phyloP scores from a whole-genome alignment of 1,140 invertebrate genomes.

The Cataglyphis hispanica region DNA sequence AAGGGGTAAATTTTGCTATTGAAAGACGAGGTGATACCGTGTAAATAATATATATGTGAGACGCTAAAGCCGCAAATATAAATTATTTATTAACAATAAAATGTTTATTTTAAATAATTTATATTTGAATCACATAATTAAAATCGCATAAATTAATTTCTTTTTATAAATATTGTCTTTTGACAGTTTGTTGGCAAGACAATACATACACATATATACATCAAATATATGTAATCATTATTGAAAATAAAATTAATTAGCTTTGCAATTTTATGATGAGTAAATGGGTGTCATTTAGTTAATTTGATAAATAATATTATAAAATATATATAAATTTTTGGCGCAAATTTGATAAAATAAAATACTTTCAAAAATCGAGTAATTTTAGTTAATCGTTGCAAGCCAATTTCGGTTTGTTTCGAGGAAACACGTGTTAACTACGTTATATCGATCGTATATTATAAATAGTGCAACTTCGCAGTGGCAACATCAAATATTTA shows the following conservation, averaged over 20 bases:
- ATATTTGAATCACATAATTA: no score
- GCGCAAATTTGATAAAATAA: no score
- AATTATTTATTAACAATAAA: background rate
- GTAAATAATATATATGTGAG: background rate
- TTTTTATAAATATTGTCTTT: no score
- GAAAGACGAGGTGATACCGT: background rate
- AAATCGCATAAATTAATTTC: no score
- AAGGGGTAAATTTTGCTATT: background rate
- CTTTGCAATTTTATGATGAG: no score
- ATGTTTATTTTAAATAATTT: background rate
- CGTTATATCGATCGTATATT: slow-evolving; percentile 32
- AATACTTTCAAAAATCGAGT: background rate
- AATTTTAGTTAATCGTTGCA: background rate
- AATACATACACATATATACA: background rate
- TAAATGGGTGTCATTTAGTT: background rate
- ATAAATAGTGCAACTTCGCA: slow-evolving; percentile 45
- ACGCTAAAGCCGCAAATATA: background rate
- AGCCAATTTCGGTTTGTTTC: background rate
- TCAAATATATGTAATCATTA: background rate
- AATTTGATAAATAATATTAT: background rate
- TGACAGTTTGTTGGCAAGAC: no score
- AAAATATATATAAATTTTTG: background rate
- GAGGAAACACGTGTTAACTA: background rate
- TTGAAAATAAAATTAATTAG: background rate
- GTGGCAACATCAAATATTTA: slow-evolving; percentile 6